Percentiles rank a stretch among this genome's conserved stretches.
Evolutionary conservation across 2,797 vertebrate genomes (phyloP).

Genomic region (Amphiprion clarkii): DNA sequence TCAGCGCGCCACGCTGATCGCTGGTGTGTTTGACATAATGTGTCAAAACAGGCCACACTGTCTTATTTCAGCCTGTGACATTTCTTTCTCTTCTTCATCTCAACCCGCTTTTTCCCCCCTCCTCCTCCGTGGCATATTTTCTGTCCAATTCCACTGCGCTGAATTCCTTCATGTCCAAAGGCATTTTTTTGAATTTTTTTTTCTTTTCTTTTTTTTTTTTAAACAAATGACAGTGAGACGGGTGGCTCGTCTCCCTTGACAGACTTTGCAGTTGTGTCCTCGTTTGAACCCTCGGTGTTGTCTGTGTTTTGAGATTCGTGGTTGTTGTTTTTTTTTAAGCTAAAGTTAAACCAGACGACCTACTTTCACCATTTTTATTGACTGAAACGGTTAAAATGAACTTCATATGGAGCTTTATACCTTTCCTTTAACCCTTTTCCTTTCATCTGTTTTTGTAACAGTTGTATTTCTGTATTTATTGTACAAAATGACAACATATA

Average conservation of each 20-base stretch:
- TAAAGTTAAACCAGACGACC: neutral
- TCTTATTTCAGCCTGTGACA: slow-evolving; percentile 61
- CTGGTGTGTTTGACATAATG: slow-evolving; percentile 59
- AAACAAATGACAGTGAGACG: slow-evolving; percentile 58
- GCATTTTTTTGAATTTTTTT: slow-evolving; percentile 42
- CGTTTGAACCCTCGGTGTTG: slow-evolving; percentile 47
- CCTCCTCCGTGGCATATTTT: slow-evolving; percentile 17
- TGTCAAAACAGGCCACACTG: slow-evolving; percentile 64
- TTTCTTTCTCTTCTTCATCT: slow-evolving; percentile 39
- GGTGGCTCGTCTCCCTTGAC: slow-evolving; percentile 40
- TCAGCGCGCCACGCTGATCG: slow-evolving; percentile 35
- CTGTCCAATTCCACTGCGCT: slow-evolving; percentile 29
- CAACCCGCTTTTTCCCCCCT: neutral
- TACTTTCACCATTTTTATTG: too few relatives aligned
- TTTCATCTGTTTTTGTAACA: too few relatives aligned
- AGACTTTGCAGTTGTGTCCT: slow-evolving; percentile 53
- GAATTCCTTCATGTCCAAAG: slow-evolving; percentile 64
- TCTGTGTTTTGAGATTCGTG: slow-evolving; percentile 13
- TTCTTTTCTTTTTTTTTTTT: slow-evolving; percentile 43
- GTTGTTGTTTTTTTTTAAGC: slow-evolving; percentile 18
- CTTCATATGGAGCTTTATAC: too few relatives aligned
- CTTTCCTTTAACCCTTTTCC: too few relatives aligned
- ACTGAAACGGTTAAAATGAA: too few relatives aligned
- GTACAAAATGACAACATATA: too few relatives aligned
- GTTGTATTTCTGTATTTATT: too few relatives aligned